A percentile compares a stretch with the other conserved stretches of the same genome.
Conservation (phyloP, 2,888 invertebrate genomes). For the Alcis repandata region DNA sequence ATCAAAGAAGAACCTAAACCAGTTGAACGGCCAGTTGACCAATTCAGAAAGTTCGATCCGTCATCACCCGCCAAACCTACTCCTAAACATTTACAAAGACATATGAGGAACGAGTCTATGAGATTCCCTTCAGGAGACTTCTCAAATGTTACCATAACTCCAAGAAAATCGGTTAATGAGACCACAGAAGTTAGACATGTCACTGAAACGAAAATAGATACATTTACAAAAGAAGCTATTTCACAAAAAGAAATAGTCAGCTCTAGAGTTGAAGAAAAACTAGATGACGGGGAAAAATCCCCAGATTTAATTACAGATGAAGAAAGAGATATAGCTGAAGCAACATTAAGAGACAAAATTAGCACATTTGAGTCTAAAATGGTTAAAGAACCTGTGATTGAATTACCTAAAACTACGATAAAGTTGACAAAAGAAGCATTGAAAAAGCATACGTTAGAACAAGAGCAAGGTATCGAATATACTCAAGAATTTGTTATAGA, state of each 20-base stretch:
- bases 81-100: slow-evolving; percentile 83
- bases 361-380: slow-evolving; percentile 83
- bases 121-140: slow-evolving; percentile 84
- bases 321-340: slow-evolving; percentile 83
- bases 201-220: slow-evolving; percentile 66
- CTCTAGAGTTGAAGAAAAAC: slow-evolving; percentile 86
- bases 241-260: slow-evolving; percentile 81
- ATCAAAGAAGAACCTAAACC: slow-evolving; percentile 69
- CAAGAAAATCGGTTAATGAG: slow-evolving; percentile 80
- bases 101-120: slow-evolving; percentile 85
- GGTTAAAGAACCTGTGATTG: slow-evolving; percentile 73
- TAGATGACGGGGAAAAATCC: slow-evolving; percentile 78
- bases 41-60: slow-evolving; percentile 79
- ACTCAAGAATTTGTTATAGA: slow-evolving; percentile 84
- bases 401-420: slow-evolving; percentile 74
- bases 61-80: slow-evolving; percentile 83
- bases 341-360: slow-evolving; percentile 77
- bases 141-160: slow-evolving; percentile 82
- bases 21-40: slow-evolving; percentile 71
- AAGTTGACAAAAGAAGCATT: slow-evolving; percentile 84
- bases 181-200: slow-evolving; percentile 70
- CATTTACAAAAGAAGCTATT: slow-evolving; percentile 70
- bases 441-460: slow-evolving; percentile 81
- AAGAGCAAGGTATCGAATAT: slow-evolving; percentile 81
- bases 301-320: slow-evolving; percentile 78